A percentile compares a stretch with the other conserved stretches of the same genome.
These are phyloP conservation scores for Diabrotica balteata DNA, from an alignment of 2,888 invertebrate species.

Conservation along the genomic window DNA sequence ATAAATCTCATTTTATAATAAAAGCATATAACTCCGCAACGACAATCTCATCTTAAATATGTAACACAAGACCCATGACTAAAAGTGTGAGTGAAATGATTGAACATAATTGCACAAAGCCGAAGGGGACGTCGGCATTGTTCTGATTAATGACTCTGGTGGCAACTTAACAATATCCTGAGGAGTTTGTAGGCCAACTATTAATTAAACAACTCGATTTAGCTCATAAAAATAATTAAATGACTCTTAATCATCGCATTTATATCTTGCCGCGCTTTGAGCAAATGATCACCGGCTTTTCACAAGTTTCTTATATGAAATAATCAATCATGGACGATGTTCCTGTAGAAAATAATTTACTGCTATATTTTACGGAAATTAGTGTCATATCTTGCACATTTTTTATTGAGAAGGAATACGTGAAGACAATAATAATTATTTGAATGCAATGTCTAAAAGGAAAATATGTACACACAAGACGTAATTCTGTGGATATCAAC, in stretches of 20 bases:
- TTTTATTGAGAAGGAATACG: no score
- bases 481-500: no score
- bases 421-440: no score
- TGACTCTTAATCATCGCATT: constrained; percentile 49
- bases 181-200: constrained; percentile 50
- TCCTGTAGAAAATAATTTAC: constrained; percentile 13
- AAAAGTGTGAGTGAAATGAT: constrained; percentile 48
- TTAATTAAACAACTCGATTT: constrained; percentile 54
- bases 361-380: constrained; percentile 4
- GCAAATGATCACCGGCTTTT: constrained; percentile 31
- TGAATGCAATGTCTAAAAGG: no score
- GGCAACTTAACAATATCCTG: constrained; percentile 54
- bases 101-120: constrained; percentile 46
- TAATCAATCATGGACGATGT: constrained; percentile 25
- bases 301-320: constrained; percentile 19
- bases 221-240: constrained; percentile 55
- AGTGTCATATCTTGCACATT: no score
- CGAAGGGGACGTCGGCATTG: constrained; percentile 47
- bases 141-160: constrained; percentile 54
- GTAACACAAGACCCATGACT: constrained; percentile 23
- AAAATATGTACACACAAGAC: no score
- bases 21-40: no score
- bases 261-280: constrained; percentile 31
- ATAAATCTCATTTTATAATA: no score
- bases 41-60: no score